Conservation (phyloP, 2,797 vertebrate species). For the Xenops minutus region DNA sequence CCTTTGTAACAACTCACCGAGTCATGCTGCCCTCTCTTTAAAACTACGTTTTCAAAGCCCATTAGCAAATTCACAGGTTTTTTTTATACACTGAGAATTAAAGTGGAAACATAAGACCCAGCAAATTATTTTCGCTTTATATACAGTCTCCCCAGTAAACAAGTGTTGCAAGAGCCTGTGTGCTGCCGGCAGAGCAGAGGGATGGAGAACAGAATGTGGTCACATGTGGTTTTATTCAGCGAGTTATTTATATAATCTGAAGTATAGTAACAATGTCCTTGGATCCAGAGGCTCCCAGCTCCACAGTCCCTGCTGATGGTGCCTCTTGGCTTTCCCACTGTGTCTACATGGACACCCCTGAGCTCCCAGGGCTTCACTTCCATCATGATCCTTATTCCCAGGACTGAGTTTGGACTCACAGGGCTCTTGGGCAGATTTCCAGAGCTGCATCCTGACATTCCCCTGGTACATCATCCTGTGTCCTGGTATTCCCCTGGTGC, state of each 20-base stretch:
- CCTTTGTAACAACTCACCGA: conserved; percentile 27
- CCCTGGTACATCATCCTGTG: no score
- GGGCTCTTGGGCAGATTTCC: rapidly evolving
- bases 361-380: background rate
- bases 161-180: conserved; percentile 60
- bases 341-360: background rate
- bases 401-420: rapidly evolving
- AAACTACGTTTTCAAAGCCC: conserved; percentile 74
- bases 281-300: conserved; percentile 22
- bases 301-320: background rate
- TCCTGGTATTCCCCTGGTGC: rapidly evolving
- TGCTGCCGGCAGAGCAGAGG: conserved; percentile 31
- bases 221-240: conserved; percentile 60
- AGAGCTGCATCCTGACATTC: background rate
- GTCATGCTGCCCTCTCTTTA: conserved; percentile 48
- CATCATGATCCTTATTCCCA: background rate
- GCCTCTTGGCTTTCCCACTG: background rate
- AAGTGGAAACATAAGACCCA: conserved; percentile 77
- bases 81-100: conserved; percentile 64
- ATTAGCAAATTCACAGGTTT: conserved; percentile 79
- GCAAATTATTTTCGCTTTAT: conserved; percentile 45
- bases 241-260: conserved; percentile 61
- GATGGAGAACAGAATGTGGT: conserved; percentile 40
- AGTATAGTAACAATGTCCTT: conserved; percentile 37
- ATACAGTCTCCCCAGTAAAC: conserved; percentile 55